A percentile compares a stretch with the other conserved stretches of the same genome.
Conservation (phyloP, 1,140 invertebrate genomes). For the Drosophila lini region DNA sequence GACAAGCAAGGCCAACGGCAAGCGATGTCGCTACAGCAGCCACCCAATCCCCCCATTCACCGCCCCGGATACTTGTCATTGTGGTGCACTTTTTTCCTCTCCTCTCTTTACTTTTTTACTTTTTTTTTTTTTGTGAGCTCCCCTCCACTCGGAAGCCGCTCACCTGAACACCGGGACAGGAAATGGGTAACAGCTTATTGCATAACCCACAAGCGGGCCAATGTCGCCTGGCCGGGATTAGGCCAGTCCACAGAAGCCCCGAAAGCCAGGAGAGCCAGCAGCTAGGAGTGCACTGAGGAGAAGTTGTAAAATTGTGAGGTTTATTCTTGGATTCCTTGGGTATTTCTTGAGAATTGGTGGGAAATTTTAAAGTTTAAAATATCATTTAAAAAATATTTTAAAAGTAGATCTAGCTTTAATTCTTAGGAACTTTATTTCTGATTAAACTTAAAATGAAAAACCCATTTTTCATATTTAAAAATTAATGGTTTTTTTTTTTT, state of each 20-base stretch:
- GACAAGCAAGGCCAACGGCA: conserved; percentile 69
- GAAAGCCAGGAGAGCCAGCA: conserved; percentile 4
- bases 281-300: neutral
- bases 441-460: neutral
- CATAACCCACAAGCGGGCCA: conserved; percentile 56
- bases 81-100: conserved; percentile 60
- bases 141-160: conserved; percentile 55
- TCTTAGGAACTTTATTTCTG: too few relatives aligned
- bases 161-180: conserved; percentile 54
- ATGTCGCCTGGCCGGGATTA: conserved; percentile 47
- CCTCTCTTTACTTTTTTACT: conserved; percentile 6
- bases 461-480: neutral
- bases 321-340: neutral
- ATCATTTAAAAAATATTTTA: neutral
- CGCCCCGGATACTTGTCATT: conserved; percentile 46
- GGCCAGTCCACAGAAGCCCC: conserved; percentile 21
- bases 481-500: too few relatives aligned
- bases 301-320: neutral
- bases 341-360: neutral
- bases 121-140: conserved; percentile 15
- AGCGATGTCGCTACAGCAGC: conserved; percentile 22
- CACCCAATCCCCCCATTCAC: conserved; percentile 2
- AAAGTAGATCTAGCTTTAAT: too few relatives aligned
- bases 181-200: conserved; percentile 67
- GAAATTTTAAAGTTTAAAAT: neutral